These are phyloP conservation scores for Sebastes reedi DNA, from an alignment of 2,797 vertebrate species.

Conservation along the genomic window DNA sequence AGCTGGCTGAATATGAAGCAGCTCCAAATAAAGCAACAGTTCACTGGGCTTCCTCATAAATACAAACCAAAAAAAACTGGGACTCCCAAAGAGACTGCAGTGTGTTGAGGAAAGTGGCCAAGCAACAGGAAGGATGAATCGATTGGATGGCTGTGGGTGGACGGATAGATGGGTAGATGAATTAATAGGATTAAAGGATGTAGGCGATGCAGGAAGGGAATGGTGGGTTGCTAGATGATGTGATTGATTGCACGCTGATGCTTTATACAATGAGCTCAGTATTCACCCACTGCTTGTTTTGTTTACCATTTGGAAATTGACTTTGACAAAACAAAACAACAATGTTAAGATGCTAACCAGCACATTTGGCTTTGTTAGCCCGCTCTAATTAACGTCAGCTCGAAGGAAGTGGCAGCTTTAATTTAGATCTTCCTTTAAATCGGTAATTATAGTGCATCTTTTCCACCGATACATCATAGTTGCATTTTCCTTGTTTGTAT, in stretches of 20 bases:
- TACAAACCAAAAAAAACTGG: not conserved
- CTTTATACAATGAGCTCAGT: slow-evolving; percentile 51
- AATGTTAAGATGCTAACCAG: slow-evolving; percentile 2
- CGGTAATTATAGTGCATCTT: not conserved
- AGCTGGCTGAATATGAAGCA: slow-evolving; percentile 42
- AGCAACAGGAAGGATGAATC: slow-evolving; percentile 9
- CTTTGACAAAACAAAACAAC: slow-evolving; percentile 34
- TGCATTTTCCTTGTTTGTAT: not conserved
- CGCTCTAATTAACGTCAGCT: not conserved
- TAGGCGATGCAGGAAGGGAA: slow-evolving; percentile 42
- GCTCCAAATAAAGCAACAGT: not conserved
- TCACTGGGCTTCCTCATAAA: slow-evolving; percentile 1
- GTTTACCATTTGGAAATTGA: slow-evolving; percentile 36
- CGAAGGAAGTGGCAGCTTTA: slow-evolving; percentile 1
- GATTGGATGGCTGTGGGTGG: slow-evolving; percentile 35
- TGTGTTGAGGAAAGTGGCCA: not conserved
- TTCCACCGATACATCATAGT: not conserved
- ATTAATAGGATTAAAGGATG: slow-evolving; percentile 53
- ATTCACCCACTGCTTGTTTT: slow-evolving; percentile 48
- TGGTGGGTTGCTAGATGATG: slow-evolving; percentile 38
- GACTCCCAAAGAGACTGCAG: not conserved
- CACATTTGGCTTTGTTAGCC: not conserved
- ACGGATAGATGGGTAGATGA: slow-evolving; percentile 22
- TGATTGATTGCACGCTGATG: slow-evolving; percentile 52
- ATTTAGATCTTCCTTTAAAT: not conserved